Conservation (phyloP, 2,113 vertebrate species). For the Columba livia region DNA sequence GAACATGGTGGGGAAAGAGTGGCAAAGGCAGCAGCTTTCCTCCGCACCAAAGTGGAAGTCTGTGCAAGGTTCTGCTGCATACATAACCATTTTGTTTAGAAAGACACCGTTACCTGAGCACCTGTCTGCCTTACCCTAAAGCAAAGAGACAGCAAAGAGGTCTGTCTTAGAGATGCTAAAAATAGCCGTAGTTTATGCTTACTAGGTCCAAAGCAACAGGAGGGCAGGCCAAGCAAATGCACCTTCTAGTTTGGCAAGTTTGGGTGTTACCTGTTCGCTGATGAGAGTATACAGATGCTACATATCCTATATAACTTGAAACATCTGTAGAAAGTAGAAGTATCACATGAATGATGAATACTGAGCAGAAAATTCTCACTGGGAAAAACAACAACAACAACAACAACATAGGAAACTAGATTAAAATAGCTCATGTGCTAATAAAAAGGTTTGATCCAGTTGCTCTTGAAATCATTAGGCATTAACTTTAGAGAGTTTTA, state of each 20-base stretch:
- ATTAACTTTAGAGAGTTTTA: neutral
- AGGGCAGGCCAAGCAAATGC: neutral
- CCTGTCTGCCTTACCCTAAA: neutral
- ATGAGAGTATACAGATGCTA: neutral
- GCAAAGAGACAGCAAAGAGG: neutral
- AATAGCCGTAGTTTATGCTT: neutral
- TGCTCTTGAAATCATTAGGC: neutral
- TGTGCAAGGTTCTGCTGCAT: neutral
- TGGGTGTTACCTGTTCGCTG: neutral
- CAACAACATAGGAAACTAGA: neutral
- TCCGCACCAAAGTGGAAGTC: neutral
- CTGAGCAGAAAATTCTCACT: no score
- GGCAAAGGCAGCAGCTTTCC: neutral
- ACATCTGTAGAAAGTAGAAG: neutral
- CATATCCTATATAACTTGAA: neutral
- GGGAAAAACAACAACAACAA: no score
- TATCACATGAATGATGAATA: neutral
- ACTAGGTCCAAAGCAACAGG: neutral
- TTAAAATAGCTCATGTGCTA: neutral
- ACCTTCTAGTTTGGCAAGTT: neutral
- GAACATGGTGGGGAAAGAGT: neutral
- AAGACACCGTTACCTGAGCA: neutral
- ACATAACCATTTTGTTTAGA: neutral
- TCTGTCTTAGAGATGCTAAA: neutral
- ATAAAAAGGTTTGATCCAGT: neutral